phyloP scores from a whole-genome alignment of 2,797 vertebrate species.

The Sebastiscus albofasciatus region DNA sequence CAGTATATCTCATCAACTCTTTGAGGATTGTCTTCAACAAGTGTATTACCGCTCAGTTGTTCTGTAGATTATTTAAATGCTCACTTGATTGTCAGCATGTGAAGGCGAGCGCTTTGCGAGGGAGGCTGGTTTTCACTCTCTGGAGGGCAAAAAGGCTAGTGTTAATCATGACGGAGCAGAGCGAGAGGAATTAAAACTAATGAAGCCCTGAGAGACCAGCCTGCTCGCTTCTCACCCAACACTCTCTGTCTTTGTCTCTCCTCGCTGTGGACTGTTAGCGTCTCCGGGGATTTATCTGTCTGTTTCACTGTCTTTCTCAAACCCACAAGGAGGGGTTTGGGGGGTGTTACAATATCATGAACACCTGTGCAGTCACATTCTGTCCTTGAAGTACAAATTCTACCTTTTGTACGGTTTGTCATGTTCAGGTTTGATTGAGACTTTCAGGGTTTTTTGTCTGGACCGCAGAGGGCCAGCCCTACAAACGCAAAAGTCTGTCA shows the following conservation, averaged over 20 bases:
- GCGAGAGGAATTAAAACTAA: slow-evolving; percentile 96
- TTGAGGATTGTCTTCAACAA: slow-evolving; percentile 17
- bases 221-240: slow-evolving; percentile 33
- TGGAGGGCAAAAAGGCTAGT: slow-evolving; percentile 94
- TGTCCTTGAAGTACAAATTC: neutral
- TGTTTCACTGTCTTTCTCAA: slow-evolving; percentile 18
- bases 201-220: slow-evolving; percentile 91
- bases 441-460: neutral
- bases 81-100: slow-evolving; percentile 79
- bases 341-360: neutral
- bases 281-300: slow-evolving; percentile 33
- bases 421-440: neutral
- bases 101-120: slow-evolving; percentile 66
- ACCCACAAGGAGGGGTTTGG: neutral
- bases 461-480: too few relatives aligned
- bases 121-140: slow-evolving; percentile 81
- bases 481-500: too few relatives aligned
- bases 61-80: slow-evolving; percentile 77
- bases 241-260: slow-evolving; percentile 33
- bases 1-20: neutral
- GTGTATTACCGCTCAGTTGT: slow-evolving; percentile 26
- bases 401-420: neutral
- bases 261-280: slow-evolving; percentile 14
- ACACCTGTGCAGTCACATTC: slow-evolving; percentile 18
- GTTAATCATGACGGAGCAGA: slow-evolving; percentile 94